phyloP scores from a whole-genome alignment of 2,113 vertebrate genomes.

The Himantopus leucocephalus region DNA sequence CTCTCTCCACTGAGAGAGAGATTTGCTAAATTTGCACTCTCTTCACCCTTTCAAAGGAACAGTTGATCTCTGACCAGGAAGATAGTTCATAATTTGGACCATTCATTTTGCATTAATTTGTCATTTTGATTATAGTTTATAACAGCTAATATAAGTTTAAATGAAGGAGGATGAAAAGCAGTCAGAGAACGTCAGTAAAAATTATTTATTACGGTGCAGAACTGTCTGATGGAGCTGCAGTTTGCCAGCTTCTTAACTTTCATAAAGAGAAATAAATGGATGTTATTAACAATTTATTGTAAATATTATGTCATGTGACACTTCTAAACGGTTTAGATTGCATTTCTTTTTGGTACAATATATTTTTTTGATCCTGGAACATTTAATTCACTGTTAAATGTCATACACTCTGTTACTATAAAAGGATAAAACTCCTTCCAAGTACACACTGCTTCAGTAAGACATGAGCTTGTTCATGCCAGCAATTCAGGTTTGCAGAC shows the following conservation, averaged over 20 bases:
- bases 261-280: not conserved
- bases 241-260: not conserved
- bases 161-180: not conserved
- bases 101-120: not conserved
- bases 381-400: not conserved
- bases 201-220: not conserved
- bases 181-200: not conserved
- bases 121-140: not conserved
- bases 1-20: not conserved
- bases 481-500: not conserved
- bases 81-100: not conserved
- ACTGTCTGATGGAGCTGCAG: not conserved
- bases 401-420: not conserved
- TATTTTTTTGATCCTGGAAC: not conserved
- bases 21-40: not conserved
- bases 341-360: not conserved
- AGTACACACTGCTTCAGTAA: not conserved
- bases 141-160: not conserved
- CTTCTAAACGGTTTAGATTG: not conserved
- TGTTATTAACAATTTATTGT: not conserved
- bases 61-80: not conserved
- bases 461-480: not conserved
- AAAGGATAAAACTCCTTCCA: constrained; percentile 15
- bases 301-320: not conserved
- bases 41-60: not conserved